Conservation (phyloP, 2,113 vertebrate species). For the Trachemys scripta region DNA sequence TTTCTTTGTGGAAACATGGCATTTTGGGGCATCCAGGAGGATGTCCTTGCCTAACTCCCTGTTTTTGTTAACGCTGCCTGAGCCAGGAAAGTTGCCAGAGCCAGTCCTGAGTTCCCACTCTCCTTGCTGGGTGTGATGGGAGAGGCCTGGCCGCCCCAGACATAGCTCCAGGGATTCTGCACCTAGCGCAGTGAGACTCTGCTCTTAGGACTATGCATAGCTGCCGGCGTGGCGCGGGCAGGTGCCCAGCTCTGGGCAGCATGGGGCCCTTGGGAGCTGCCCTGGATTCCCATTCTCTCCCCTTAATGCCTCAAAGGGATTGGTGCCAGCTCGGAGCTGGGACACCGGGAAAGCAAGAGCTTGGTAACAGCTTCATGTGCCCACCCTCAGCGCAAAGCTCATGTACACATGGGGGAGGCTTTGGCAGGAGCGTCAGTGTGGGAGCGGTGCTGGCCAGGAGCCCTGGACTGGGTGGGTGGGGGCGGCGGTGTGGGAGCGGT, state of each 20-base stretch:
- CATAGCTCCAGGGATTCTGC: too few species aligned
- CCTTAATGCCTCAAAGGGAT: not conserved
- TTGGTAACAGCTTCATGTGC: not conserved
- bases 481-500: fast-evolving
- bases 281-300: not conserved
- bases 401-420: not conserved
- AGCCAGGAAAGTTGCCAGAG: too few species aligned
- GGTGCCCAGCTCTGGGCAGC: too few species aligned
- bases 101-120: not conserved
- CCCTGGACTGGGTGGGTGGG: not conserved
- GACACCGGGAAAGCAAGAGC: not conserved
- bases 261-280: not conserved
- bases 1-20: not conserved
- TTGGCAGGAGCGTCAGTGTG: fast-evolving
- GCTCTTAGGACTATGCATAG: not conserved
- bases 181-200: not conserved
- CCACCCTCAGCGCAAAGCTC: not conserved
- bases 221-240: not conserved
- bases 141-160: too few species aligned
- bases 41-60: too few species aligned
- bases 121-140: not conserved
- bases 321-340: not conserved
- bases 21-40: not conserved
- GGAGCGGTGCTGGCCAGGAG: not conserved
- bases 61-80: too few species aligned